Base-by-base conservation (phyloP, 1,140 invertebrate genomes). In the Euwallacea fornicatus region DNA sequence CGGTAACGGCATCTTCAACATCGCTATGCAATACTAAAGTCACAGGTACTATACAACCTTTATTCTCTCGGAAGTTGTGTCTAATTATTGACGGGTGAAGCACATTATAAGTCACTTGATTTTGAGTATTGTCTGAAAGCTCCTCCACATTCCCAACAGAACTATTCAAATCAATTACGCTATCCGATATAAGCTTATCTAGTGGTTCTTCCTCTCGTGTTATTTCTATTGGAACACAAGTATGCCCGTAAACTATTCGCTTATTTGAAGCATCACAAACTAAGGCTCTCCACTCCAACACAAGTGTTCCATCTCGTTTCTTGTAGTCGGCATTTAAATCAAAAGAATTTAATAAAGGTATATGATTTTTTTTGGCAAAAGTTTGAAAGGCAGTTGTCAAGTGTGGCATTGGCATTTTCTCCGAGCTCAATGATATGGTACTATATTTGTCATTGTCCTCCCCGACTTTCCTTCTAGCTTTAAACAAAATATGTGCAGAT, bases 41-140 rank as follows among this genome's bases (percentile, higher is more conserved):
- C 6, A 87, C 81, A 42, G 85, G 86, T 62, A 87, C 81, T 44
- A 85, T 74, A 78, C 86, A 87, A 41, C 86, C 72, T 75, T 82
- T 84, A 44, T 74, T 81, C 58, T 78, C 74, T 58, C 80, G 78
- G 73, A 87, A 87, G 76, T 86, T 79, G 71, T 87, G 85, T 59
- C 76, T 76, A n/a, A 87, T 81, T 67, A 80, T 73, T 42, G 82
- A 77, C 16, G 82, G 81, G 76, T 86, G 84, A 69, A 85, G 81
- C 64, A 87, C 74, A 77, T 80, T 83, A 65, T 83, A 85, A 50
- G 83, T 81, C n/a, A 86, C 81, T 58, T 84, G 78, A 42, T 73
- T 77, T 61, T 78, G 63, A 21, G 60, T 43, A n/a, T 54, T 46
- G 46, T 75, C 63, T 54, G 50, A 54, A 55, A 53, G 11, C n/a